phyloP scores from a whole-genome alignment of 2,797 vertebrate species.

The Spinus pinus region DNA sequence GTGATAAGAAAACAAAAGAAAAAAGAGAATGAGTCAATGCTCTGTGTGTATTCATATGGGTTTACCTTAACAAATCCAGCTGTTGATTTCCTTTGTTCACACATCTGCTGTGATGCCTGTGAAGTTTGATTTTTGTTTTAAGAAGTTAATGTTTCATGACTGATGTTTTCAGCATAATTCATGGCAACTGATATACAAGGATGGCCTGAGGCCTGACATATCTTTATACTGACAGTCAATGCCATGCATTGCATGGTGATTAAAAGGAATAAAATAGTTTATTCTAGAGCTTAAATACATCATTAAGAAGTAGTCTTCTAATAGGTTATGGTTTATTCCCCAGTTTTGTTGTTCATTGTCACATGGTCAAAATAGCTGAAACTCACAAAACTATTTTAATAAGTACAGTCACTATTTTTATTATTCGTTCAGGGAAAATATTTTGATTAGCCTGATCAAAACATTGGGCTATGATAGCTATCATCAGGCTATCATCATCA shows the following conservation, averaged over 20 bases:
- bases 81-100: constrained; percentile 20
- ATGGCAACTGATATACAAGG: background rate
- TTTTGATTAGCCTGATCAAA: background rate
- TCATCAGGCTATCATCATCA: background rate
- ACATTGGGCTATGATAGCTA: background rate
- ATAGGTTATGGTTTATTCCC: background rate
- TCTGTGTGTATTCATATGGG: background rate
- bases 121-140: constrained; percentile 34
- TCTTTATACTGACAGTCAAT: constrained; percentile 57
- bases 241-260: constrained; percentile 15
- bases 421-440: background rate
- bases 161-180: constrained; percentile 41
- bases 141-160: constrained; percentile 24
- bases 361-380: background rate
- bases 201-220: constrained; percentile 30
- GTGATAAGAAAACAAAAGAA: background rate
- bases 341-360: background rate
- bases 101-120: constrained; percentile 3
- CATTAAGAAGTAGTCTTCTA: constrained; percentile 1
- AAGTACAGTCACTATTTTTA: background rate
- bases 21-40: background rate
- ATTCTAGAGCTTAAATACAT: constrained; percentile 16
- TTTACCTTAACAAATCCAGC: background rate
- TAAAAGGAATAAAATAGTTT: constrained; percentile 29
- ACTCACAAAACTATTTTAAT: background rate